These are phyloP conservation scores for Cherax destructor DNA, from an alignment of 1,140 invertebrate genomes.

Conservation along the genomic window DNA sequence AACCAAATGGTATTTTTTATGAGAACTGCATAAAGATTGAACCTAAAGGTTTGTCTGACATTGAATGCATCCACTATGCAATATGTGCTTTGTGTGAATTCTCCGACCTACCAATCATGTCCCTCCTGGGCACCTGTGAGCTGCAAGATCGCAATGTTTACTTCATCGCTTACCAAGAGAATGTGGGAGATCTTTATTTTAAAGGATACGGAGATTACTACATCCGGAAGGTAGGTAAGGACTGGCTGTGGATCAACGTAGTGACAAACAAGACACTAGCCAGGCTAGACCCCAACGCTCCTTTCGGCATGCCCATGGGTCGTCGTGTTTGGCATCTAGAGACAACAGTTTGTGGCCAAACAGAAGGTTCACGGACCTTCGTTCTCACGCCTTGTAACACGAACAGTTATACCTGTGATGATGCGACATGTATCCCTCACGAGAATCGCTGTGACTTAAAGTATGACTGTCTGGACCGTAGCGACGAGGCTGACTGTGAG, in stretches of 20 bases:
- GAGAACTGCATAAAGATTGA: constrained; percentile 58
- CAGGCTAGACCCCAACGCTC: background rate
- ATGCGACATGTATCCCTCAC: constrained; percentile 58
- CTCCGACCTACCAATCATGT: constrained; percentile 33
- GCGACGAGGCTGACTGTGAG: constrained; percentile 83
- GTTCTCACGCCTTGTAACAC: constrained; percentile 23
- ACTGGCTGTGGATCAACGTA: background rate
- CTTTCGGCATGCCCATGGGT: constrained; percentile 46
- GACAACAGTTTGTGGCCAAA: constrained; percentile 22
- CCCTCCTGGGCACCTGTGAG: constrained; percentile 63
- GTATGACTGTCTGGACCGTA: constrained; percentile 77
- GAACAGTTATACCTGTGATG: constrained; percentile 48
- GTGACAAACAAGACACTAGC: background rate
- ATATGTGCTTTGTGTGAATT: constrained; percentile 64
- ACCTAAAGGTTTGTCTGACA: constrained; percentile 45
- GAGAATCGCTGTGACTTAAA: constrained; percentile 61
- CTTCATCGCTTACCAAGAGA: constrained; percentile 63
- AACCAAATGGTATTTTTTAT: constrained; percentile 64
- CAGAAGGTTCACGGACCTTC: background rate
- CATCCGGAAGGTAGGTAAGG: too few relatives aligned
- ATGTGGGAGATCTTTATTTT: constrained; percentile 42
- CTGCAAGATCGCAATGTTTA: constrained; percentile 55
- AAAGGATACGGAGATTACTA: constrained; percentile 53
- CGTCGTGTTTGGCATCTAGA: constrained; percentile 54
- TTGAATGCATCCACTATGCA: constrained; percentile 40